phyloP scores from a whole-genome alignment of 2,797 vertebrate species.

The Myotis findleyi region DNA sequence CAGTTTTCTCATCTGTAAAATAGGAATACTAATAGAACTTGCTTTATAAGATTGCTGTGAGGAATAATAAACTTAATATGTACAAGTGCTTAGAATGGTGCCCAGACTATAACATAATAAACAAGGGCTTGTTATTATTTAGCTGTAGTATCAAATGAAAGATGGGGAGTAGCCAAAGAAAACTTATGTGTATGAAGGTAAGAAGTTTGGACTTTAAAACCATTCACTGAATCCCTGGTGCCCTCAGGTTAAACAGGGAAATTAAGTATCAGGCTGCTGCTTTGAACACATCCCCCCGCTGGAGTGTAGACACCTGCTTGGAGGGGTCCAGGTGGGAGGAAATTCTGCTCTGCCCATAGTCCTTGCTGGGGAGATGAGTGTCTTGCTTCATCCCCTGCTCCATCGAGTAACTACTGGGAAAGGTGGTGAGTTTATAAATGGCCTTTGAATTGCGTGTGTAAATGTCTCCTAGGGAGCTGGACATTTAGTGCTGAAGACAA shows the following conservation, averaged over 20 bases:
- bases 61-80: background rate
- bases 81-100: background rate
- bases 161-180: background rate
- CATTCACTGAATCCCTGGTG: background rate
- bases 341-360: background rate
- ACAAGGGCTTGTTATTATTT: background rate
- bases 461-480: background rate
- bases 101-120: background rate
- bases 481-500: slow-evolving; percentile 26
- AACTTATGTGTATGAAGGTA: background rate
- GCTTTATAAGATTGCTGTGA: background rate
- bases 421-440: background rate
- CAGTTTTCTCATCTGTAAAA: background rate
- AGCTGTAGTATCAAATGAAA: slow-evolving; percentile 15
- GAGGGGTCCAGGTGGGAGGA: background rate
- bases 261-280: background rate
- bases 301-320: background rate
- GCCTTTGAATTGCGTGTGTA: background rate
- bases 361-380: background rate
- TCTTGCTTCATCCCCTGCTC: background rate
- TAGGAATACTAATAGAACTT: background rate
- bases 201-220: slow-evolving; percentile 38
- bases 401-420: background rate
- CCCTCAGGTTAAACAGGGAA: background rate
- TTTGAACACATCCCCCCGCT: background rate